A percentile compares a stretch with the other conserved stretches of the same genome.
Evolutionary conservation across 2,113 vertebrate genomes (phyloP).

Genomic region (Zeus faber): DNA sequence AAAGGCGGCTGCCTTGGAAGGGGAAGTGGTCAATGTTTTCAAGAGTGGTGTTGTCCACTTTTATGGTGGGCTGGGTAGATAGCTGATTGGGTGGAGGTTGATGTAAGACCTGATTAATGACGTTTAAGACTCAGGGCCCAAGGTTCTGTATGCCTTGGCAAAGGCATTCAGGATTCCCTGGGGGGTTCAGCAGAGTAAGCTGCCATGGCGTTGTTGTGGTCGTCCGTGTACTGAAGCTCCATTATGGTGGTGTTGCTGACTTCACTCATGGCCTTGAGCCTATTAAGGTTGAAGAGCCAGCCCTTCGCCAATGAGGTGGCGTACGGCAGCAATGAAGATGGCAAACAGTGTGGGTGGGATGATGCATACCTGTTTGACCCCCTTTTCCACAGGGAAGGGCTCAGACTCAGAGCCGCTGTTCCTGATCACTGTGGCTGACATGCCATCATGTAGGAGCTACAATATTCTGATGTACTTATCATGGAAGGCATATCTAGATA

Average conservation of each 20-base stretch:
- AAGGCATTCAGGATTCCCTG: slow-evolving; percentile 7
- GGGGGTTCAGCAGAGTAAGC: not conserved
- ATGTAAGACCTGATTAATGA: too few species aligned
- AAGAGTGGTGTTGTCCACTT: not conserved
- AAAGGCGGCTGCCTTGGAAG: not conserved
- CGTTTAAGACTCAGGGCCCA: not conserved
- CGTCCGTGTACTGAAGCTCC: too few species aligned
- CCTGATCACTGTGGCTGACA: not conserved
- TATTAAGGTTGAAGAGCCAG: slow-evolving; percentile 17
- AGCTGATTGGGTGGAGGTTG: too few species aligned
- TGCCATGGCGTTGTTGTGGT: not conserved
- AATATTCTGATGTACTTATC: not conserved
- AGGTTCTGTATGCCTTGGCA: not conserved
- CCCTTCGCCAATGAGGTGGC: slow-evolving; percentile 6
- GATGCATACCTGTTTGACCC: too few species aligned
- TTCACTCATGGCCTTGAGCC: slow-evolving; percentile 8
- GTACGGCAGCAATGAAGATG: slow-evolving; percentile 1
- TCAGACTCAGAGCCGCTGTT: not conserved
- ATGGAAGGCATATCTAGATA: not conserved
- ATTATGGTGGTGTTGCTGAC: too few species aligned
- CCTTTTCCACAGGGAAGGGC: not conserved
- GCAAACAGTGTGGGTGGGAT: too few species aligned
- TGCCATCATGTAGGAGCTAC: not conserved
- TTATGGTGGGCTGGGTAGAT: too few species aligned
- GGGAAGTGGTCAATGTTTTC: not conserved